Percentiles rank a stretch among this genome's conserved stretches.
These are phyloP conservation scores for Acanthosepion esculentum DNA, from an alignment of 2,888 invertebrate species.

Conservation along the genomic window DNA sequence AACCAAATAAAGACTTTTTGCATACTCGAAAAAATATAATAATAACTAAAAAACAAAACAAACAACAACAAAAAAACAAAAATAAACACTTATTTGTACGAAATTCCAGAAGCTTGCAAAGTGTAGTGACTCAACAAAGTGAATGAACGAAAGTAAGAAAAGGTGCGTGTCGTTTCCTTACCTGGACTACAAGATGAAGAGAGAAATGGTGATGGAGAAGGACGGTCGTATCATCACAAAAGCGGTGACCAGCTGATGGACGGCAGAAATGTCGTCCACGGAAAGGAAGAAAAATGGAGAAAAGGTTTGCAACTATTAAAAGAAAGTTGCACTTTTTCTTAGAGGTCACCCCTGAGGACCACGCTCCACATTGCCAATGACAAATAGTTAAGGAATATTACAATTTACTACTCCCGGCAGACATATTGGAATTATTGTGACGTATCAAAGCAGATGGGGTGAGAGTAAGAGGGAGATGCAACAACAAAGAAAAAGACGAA, in stretches of 20 bases:
- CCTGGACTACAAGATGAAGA: conserved; percentile 12
- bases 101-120: not conserved
- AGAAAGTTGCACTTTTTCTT: not conserved
- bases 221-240: not conserved
- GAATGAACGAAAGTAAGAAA: not conserved
- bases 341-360: conserved; percentile 13
- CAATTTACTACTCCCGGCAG: conserved; percentile 33
- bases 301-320: not conserved
- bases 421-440: conserved; percentile 23
- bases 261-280: not conserved
- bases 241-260: not conserved
- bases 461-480: not conserved
- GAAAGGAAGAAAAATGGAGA: not conserved
- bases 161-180: not conserved
- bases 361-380: not conserved
- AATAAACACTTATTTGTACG: not conserved
- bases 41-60: too few species aligned
- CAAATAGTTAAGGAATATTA: not conserved
- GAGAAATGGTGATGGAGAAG: not conserved
- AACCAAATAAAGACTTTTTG: not conserved
- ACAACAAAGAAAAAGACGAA: not conserved
- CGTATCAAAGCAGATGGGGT: not conserved
- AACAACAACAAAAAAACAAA: too few species aligned
- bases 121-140: not conserved
- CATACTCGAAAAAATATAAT: not conserved